Evolutionary conservation across 1,140 invertebrate genomes (phyloP), one percentile per base, ranked within the genome.

Genomic region (Oppia nitens): DNA sequence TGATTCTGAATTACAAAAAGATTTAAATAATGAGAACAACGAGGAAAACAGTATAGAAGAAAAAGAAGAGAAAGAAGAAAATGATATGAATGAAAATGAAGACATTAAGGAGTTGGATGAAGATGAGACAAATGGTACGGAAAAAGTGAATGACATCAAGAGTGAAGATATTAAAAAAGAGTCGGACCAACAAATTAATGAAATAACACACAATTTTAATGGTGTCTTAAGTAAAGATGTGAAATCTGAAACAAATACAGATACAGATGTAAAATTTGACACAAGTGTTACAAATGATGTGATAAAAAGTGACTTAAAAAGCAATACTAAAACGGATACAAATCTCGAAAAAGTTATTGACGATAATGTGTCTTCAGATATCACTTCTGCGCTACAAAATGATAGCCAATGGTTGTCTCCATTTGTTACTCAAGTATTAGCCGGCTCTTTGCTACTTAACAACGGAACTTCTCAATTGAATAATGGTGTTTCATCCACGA

Each of bases 81-180:
- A 62, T 65, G 0, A 73, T 72, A 1, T 69, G 68, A 14, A 32
- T 57, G 14, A 71, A 28, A 60, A 64, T 53, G 40, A 60, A 17
- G 29, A 32, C 48, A 50, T 63, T 6, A 73, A 72, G 49, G 68
- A 65, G n/a, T 71, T 73, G 57, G 66, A 69, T 1, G 72, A 70
- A 23, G 68, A 71, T 2, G 76, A 77, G 51, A 67, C 70, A 9
- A 63, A 56, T 12, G 61, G 50, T 1, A 25, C 25, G 6, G 47
- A 59, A 48, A 60, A 64, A 45, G n/a, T 12, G 20, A 47, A 59
- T 45, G 55, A 51, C 26, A 24, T 29, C 21, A 29, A 56, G 29
- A 56, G 48, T 24, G 60, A 61, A 14, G 12, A 32, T 17, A 59
- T 53, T 56, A 58, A 20, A 45, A n/a, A 28, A n/a, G 14, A 40